Evolutionary conservation across 2,888 invertebrate genomes (phyloP).

Genomic region (Elysia crispata): DNA sequence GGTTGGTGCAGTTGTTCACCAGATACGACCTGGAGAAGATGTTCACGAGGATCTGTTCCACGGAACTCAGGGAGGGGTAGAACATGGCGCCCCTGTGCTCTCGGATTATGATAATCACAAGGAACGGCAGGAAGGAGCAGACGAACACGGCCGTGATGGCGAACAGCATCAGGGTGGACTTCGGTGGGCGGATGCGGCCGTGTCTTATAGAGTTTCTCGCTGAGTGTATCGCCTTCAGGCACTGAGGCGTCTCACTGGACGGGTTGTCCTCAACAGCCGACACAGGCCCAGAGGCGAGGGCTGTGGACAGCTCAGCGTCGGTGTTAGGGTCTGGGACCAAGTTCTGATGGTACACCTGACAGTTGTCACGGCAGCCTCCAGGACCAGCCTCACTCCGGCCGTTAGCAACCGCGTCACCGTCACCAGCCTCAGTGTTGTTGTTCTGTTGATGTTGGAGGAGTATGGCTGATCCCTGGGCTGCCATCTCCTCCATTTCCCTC

Average conservation of each 20-base stretch:
- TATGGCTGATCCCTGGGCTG: neutral
- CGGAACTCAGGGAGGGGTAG: conserved; percentile 47
- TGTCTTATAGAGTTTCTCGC: conserved; percentile 17
- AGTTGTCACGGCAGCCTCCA: neutral
- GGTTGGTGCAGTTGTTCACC: conserved; percentile 59
- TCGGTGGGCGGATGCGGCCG: conserved; percentile 41
- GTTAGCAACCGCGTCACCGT: neutral
- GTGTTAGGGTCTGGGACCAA: neutral
- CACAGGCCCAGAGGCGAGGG: neutral
- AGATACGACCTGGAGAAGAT: conserved; percentile 57
- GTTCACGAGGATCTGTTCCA: conserved; percentile 51
- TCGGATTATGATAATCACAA: conserved; percentile 55
- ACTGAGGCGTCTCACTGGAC: neutral
- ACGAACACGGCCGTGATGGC: conserved; percentile 58
- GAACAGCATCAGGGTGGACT: conserved; percentile 55
- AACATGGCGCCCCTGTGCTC: conserved; percentile 46
- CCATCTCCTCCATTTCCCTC: neutral
- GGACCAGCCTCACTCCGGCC: neutral
- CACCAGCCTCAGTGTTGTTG: neutral
- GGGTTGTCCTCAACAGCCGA: neutral
- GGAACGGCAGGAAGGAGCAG: conserved; percentile 56
- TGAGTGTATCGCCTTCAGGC: neutral
- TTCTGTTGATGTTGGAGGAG: neutral
- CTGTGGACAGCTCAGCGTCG: neutral
- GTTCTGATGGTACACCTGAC: too few relatives aligned